Evolutionary conservation across 2,888 invertebrate species (phyloP).

Genomic region (Lasioglossum calceatum): DNA sequence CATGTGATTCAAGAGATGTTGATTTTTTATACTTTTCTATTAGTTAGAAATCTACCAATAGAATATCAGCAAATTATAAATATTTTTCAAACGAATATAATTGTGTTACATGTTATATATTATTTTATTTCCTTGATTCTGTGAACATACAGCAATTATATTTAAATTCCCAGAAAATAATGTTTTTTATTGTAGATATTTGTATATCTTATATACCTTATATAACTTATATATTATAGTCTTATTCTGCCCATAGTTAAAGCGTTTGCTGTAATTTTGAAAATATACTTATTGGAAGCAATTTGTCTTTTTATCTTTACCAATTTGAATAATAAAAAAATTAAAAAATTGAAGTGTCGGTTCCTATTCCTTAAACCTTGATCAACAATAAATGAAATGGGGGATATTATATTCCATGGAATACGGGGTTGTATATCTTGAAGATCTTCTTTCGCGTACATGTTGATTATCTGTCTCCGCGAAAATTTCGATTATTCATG

Average conservation of each 20-base stretch:
- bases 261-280: background rate
- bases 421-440: background rate
- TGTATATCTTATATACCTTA: background rate
- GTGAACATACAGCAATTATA: background rate
- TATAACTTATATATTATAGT: background rate
- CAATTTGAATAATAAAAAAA: background rate
- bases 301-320: background rate
- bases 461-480: background rate
- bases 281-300: background rate
- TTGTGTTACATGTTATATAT: background rate
- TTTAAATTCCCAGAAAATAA: background rate
- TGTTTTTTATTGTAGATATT: background rate
- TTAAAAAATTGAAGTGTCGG: background rate
- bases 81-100: constrained; percentile 10
- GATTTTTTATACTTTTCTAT: constrained; percentile 25
- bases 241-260: background rate
- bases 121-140: background rate
- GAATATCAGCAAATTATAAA: background rate
- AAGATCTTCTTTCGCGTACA: background rate
- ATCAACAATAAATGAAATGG: background rate
- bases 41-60: background rate
- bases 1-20: constrained; percentile 20
- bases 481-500: background rate
- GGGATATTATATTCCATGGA: background rate
- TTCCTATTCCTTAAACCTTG: background rate